Base-by-base conservation (phyloP, 2,888 invertebrate species). In the Apamea monoglypha region DNA sequence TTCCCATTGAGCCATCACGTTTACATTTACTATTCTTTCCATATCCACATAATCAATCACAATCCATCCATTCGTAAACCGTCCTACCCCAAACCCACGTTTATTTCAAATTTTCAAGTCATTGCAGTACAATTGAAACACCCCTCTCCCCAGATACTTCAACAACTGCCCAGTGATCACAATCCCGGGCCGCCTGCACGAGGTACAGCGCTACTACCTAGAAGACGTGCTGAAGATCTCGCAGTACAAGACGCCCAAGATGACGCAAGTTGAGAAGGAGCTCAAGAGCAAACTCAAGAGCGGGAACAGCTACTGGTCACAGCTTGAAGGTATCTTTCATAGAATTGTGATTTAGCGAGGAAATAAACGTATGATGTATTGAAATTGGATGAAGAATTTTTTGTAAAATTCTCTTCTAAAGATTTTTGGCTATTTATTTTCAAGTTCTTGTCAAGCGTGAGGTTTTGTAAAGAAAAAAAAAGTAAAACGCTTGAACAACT, bases 191-290 rank as follows among this genome's bases (percentile, higher is more conserved):
- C 97, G 98, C 56, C 94, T 98, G 71, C 98, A 97, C 94, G 97
- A 98, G 2, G 99, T 99, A 0, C 97, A 98, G 85, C 97, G 98
- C 40, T 98, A 97, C 92, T 98, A 98, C 92, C 94, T 99, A 44
- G 99, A 99, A 92, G 98, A 99, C 90, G 97, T 99, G 56, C 96
- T 99, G 16, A 96, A 97, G 89, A 92, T 97, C 66, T 97, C 97
- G 0, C 95, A 97, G 87, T 98, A 98, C 92, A 95, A 92, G 90
- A 97, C 97, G 0, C 94, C 95, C 78, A 96, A 95, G 81, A 97
- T 97, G 97, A 47, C 63, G 25, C 93, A 92, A 32, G 93, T 94
- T 0, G 96, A 96, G 89, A 90, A 90, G 18, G 96, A 96, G 40
- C 92, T 97, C 21, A 91, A 90, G 70, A 81, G 84, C 25, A 96